phyloP scores from a whole-genome alignment of 2,113 vertebrate species.

The Calypte anna region DNA sequence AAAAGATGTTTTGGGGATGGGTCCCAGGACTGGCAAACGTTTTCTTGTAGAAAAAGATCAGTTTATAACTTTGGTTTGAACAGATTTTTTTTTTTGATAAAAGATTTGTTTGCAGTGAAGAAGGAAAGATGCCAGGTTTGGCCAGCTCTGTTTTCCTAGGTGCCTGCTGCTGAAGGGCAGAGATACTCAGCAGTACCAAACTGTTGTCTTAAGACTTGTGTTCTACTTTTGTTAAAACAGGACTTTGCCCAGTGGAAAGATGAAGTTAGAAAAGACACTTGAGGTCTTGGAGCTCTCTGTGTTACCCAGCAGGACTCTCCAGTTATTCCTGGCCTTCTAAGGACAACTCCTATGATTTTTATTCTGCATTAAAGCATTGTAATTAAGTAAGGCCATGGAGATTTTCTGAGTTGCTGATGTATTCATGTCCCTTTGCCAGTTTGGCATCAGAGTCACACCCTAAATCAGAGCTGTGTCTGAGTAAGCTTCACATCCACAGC shows the following conservation, averaged over 20 bases:
- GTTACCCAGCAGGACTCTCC: background rate
- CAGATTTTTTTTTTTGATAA: background rate
- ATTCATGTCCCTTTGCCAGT: background rate
- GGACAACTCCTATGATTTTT: background rate
- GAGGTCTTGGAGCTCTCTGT: background rate
- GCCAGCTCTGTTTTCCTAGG: background rate
- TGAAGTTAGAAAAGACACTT: background rate
- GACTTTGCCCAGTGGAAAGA: too few relatives aligned
- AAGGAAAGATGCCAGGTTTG: background rate
- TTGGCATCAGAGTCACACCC: background rate
- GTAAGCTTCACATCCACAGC: background rate
- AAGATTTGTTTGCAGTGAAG: background rate
- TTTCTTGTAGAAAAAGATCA: background rate
- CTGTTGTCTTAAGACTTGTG: too few relatives aligned
- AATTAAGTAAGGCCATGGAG: background rate
- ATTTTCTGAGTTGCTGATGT: background rate
- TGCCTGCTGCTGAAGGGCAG: too few relatives aligned
- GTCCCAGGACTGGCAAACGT: background rate
- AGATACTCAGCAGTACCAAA: too few relatives aligned
- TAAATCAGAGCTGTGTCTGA: background rate
- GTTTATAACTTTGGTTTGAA: background rate
- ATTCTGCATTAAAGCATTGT: background rate
- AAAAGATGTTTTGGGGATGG: background rate
- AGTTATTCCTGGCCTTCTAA: background rate
- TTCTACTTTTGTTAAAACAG: background rate